A percentile compares a stretch with the other conserved stretches of the same genome.
These are phyloP conservation scores for Xiphorhynchus erythropygius DNA, from an alignment of 2,797 vertebrate genomes.

Conservation along the genomic window DNA sequence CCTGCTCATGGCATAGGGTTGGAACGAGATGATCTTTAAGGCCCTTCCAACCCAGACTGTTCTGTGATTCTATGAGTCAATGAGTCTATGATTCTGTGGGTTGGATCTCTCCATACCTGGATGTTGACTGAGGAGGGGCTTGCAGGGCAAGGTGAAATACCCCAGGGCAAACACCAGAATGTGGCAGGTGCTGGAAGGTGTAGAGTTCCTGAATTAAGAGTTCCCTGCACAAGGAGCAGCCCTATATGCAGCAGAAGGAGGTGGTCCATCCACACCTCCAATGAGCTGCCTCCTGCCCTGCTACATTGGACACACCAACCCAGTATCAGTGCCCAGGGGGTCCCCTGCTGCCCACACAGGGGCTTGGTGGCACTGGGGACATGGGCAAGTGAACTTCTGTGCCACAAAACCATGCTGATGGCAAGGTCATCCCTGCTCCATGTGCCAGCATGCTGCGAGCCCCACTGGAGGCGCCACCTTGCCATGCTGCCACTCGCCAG, in stretches of 20 bases:
- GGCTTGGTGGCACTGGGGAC: background rate
- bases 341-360: background rate
- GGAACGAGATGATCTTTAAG: background rate
- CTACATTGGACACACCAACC: fast-evolving
- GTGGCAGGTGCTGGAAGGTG: background rate
- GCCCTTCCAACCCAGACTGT: background rate
- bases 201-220: background rate
- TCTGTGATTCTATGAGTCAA: background rate
- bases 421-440: background rate
- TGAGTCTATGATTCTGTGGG: background rate
- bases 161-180: fast-evolving
- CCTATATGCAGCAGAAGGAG: fast-evolving
- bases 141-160: background rate
- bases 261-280: fast-evolving
- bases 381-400: fast-evolving
- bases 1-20: background rate
- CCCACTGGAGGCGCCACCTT: fast-evolving
- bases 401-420: fast-evolving
- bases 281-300: fast-evolving
- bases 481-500: background rate
- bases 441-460: fast-evolving
- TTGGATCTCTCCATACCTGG: background rate
- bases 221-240: background rate
- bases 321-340: fast-evolving
- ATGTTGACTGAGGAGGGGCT: background rate